These are phyloP conservation scores for Tenthredo notha DNA, from an alignment of 2,888 invertebrate species.

Conservation along the genomic window DNA sequence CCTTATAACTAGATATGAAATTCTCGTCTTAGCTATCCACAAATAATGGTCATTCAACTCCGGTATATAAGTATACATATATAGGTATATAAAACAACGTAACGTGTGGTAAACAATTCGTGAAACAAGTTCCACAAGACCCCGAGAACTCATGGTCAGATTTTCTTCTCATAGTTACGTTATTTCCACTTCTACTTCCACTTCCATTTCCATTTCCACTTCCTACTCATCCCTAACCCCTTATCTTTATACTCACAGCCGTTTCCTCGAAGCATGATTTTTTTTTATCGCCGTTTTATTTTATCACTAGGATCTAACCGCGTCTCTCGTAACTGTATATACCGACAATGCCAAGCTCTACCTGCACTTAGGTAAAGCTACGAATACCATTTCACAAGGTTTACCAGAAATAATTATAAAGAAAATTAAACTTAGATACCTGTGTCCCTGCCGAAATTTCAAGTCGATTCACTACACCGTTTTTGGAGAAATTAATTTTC, in stretches of 20 bases:
- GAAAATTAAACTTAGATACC: too few species aligned
- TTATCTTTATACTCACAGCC: not conserved
- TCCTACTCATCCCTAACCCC: not conserved
- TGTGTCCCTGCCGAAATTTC: too few species aligned
- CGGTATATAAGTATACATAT: not conserved
- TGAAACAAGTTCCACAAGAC: conserved; percentile 42
- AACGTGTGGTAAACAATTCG: conserved; percentile 21
- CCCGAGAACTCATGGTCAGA: not conserved
- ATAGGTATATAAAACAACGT: not conserved
- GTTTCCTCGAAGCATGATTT: conserved; percentile 43
- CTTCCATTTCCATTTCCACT: not conserved
- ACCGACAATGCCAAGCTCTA: not conserved
- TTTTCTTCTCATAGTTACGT: conserved; percentile 29
- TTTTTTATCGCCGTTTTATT: conserved; percentile 30
- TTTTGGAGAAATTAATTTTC: too few species aligned
- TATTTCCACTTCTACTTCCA: conserved; percentile 32
- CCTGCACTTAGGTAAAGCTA: not conserved
- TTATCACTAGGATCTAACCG: conserved; percentile 31
- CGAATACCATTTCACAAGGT: not conserved
- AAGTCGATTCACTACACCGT: too few species aligned
- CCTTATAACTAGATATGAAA: not conserved
- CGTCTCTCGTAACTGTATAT: conserved; percentile 21
- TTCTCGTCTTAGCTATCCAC: conserved; percentile 15
- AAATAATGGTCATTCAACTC: not conserved
- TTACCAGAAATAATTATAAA: not conserved